Evolutionary conservation across 1,140 invertebrate genomes (phyloP), one percentile per base, ranked within the genome.

Genomic region (Drosophila ironensis): DNA sequence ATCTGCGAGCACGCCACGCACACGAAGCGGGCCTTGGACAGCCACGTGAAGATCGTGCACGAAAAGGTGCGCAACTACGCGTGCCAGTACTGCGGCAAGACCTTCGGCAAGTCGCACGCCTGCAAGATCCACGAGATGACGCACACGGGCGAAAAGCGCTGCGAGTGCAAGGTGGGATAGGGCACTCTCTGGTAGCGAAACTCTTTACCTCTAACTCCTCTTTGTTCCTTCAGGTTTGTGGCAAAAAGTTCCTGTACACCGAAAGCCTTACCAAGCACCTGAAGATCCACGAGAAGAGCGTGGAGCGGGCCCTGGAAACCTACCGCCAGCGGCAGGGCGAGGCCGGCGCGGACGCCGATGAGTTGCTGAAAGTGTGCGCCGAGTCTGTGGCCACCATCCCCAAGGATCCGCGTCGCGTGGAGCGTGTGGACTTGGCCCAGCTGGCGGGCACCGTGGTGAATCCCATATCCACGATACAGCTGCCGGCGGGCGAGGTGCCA

Each of bases 101-200:
- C 87, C 1, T 90, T 90, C 47, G 87, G 88, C 1, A 90, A 90
- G 22, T 86, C 88, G 0, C 84, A 90, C 19, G 80, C 88, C 8
- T 88, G 88, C 16, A 89, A 89, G 24, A 88, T 89, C 8, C 88
- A 90, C 14, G 86, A 88, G 57, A 90, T 89, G 88, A 89, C 82
- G 0, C 88, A 90, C 51, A 90, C 88, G 16, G 93, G 93, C 0
- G 92, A 91, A 37, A 90, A 89, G 44, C 82, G 78, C 0, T 88
- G 86, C 41, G 88, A 88, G 42, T 89, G 88, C 56, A 89, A 89
- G 47, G 60, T 64, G 35, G 44, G 6, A 24, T 8, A 24, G 44
- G 6, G 24, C 6, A 24, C 12, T 27, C 22, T n/a, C n/a, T n/a
- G n/a, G n/a, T n/a, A n/a, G n/a, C n/a, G n/a, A n/a, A n/a, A 16